These are phyloP conservation scores for Pseudomyrmex sp. DNA, from an alignment of 1,140 invertebrate genomes.

Conservation along the genomic window DNA sequence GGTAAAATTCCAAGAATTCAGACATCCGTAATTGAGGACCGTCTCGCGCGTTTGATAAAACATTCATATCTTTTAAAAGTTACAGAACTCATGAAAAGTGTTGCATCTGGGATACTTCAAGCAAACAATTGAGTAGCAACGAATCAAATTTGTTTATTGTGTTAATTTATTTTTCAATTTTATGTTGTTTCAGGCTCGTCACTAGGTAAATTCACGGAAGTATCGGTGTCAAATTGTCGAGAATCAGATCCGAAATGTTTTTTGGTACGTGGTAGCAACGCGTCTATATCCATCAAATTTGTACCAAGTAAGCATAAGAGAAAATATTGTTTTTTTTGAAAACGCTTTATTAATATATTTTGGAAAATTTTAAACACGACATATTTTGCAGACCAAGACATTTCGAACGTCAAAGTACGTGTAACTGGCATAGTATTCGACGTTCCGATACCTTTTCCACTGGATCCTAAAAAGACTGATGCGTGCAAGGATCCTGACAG, in stretches of 20 bases:
- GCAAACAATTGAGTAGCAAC: neutral
- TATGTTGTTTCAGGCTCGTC: constrained; percentile 85
- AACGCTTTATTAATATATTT: neutral
- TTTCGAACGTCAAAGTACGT: constrained; percentile 85
- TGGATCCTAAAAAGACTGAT: constrained; percentile 87
- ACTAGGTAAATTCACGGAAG: constrained; percentile 85
- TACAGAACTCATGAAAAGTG: too few relatives aligned
- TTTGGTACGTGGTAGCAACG: constrained; percentile 87
- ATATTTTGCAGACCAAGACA: constrained; percentile 83
- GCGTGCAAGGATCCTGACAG: constrained; percentile 87
- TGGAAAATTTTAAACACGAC: neutral
- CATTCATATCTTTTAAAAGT: too few relatives aligned
- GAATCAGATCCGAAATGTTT: constrained; percentile 84
- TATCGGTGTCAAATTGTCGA: constrained; percentile 86
- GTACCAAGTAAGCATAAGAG: constrained; percentile 84
- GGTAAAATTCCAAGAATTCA: too few relatives aligned
- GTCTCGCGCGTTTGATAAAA: too few relatives aligned
- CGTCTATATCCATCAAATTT: constrained; percentile 87
- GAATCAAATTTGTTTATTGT: neutral
- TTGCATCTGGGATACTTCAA: neutral
- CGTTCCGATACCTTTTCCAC: constrained; percentile 89
- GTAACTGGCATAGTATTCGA: constrained; percentile 90
- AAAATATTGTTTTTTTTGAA: neutral
- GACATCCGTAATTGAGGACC: too few relatives aligned
- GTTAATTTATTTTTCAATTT: neutral